Evolutionary conservation across 2,888 invertebrate genomes (phyloP), one percentile per base, ranked within the genome.

Genomic region (Agrilus mali): DNA sequence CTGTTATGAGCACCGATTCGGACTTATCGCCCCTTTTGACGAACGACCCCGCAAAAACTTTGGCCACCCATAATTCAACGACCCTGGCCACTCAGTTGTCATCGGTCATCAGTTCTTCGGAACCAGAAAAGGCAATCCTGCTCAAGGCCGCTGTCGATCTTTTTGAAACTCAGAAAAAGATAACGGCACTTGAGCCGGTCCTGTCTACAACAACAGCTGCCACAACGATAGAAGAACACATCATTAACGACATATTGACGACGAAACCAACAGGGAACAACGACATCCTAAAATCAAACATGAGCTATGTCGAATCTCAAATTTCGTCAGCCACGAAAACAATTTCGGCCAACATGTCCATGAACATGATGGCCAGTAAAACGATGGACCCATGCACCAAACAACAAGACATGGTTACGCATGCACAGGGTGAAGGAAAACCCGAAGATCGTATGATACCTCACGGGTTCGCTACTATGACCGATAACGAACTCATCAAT

Each of bases 401-500:
- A 63, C 68, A 58, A 33, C 54, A 69, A 48, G 71, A 71, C 38
- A 62, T 66, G 47, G 70, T 71, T 54, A 72, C 72, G 58, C 74
- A 77, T 64, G 44, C 69, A 64, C 50, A 55, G 60, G 42, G 65
- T 35, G 63, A 65, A 42, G 66, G 66, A 52, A 65, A 66, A 46
- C 61, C 57, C 38, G 66, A 69, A 58, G 73, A 60, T 59, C 67
- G 54, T 34, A 77, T 78, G 72, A 75, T 76, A 67, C 82, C 72
- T 41, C 82, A 82, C 60, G 78, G 84, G 38, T 74, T 89, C 53
- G 82, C 85, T 8, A 79, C 82, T 56, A 86, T 90, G 81, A 86
- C 86, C 50, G 89, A 89, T 65, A 84, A 83, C 66, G 89, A 90
- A 68, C 74, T 90, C 54, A 77, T 90, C 54, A 87, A 83, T 64